Evolutionary conservation across 2,797 vertebrate genomes (phyloP), one percentile per base, ranked within the genome.

Genomic region (Galagoides demidoff): DNA sequence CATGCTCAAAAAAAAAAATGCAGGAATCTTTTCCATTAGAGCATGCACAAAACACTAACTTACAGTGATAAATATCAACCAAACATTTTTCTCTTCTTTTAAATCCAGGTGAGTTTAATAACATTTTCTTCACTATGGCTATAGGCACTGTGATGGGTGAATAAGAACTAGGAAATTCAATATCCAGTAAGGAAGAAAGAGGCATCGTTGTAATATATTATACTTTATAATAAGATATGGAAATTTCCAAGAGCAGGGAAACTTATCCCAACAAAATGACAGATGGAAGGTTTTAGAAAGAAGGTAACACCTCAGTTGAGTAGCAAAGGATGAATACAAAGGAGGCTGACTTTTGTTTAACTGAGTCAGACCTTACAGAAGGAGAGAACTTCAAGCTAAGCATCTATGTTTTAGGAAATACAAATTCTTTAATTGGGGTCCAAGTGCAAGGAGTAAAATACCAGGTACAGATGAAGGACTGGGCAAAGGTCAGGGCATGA

Each of bases 141-240:
- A 27, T 25, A 71, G 22, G 7, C 25, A 73, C 12, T 68, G 1
- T 29, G 11, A 31, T 55, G 23, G 13, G 17, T 76, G 39, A 93
- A 43, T 23, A 82, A 85, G 68, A 92, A 94, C 92, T 55, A 61
- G 22, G 45, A 81, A 96, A 91, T 61, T 87, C 25, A 45, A 3
- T 49, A 17, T 85, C 70, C 55, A 84, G 7, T 7, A 68, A 11
- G 10, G 64, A 79, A 59, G 43, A 90, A n/a, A 64, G 25, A 64
- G 52, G 79, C 25, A 84, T 71, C 74, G n/a, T 31, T 88, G 5
- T 55, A 64, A 76, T 59, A n/a, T 55, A 76, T 71, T 57, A 55
- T 57, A 83, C 59, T 89, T 39, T 94, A n/a, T 78, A 7, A 23
- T 59, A 83, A 73, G 34, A 43, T 82, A 77, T 1, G 82, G 17